Conservation (phyloP, 1,140 invertebrate species). For the Drosophila nasuta region DNA sequence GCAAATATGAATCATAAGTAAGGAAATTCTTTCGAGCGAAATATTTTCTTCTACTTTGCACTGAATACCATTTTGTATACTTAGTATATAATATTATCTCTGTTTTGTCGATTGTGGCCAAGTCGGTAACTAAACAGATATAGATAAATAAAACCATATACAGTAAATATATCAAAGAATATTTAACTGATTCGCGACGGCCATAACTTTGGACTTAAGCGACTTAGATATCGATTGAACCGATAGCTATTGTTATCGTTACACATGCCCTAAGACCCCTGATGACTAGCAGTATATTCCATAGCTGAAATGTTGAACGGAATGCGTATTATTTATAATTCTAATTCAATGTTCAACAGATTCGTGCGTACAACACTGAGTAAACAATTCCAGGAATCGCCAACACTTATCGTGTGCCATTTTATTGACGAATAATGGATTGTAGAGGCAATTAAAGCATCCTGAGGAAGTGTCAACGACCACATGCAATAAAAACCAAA, state of each 20-base stretch:
- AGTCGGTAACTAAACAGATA: slow-evolving; percentile 26
- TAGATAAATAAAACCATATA: background rate
- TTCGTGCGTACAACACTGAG: background rate
- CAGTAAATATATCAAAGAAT: background rate
- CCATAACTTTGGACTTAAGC: slow-evolving; percentile 32
- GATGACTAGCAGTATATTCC: background rate
- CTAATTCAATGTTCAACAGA: background rate
- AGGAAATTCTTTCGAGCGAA: slow-evolving; percentile 18
- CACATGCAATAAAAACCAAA: background rate
- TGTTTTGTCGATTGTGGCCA: slow-evolving; percentile 15
- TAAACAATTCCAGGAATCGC: slow-evolving; percentile 8
- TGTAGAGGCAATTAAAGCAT: slow-evolving; percentile 23
- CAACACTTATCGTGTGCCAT: background rate
- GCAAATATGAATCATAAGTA: slow-evolving; percentile 50
- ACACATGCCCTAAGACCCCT: background rate
- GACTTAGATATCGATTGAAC: slow-evolving; percentile 53
- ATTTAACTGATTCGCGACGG: background rate
- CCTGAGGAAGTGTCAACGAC: slow-evolving; percentile 63
- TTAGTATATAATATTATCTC: slow-evolving; percentile 20
- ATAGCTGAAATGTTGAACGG: background rate
- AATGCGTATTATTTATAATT: background rate
- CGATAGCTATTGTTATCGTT: slow-evolving; percentile 52
- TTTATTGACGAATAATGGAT: background rate
- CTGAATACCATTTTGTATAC: slow-evolving; percentile 5
- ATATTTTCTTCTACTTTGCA: slow-evolving; percentile 9